Evolutionary conservation across 2,797 vertebrate species (phyloP).

Genomic region (Sylvia borin): DNA sequence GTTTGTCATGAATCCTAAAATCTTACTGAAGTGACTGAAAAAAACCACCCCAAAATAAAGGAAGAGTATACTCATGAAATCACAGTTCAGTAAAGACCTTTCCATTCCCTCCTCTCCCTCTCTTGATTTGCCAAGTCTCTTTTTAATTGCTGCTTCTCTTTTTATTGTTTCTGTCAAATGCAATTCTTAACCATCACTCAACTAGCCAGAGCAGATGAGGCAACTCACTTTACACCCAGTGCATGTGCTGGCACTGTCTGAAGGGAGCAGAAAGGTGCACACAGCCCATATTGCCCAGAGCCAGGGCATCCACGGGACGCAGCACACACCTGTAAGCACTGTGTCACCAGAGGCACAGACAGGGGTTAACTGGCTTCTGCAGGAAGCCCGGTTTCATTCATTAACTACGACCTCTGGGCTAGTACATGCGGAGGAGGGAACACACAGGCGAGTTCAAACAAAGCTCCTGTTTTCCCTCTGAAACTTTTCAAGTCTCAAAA

Average conservation of each 20-base stretch:
- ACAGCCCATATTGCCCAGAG: background rate
- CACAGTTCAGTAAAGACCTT: background rate
- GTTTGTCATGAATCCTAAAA: slow-evolving; percentile 52
- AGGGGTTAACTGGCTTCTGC: background rate
- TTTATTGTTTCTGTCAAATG: background rate
- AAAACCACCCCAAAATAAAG: background rate
- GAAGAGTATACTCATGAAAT: background rate
- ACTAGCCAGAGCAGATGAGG: background rate
- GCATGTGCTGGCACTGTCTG: background rate
- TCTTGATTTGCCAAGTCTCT: background rate
- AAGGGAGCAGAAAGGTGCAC: background rate
- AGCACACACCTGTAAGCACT: background rate
- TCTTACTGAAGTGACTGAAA: slow-evolving; percentile 28
- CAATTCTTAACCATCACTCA: background rate
- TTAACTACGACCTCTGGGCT: slow-evolving; percentile 20
- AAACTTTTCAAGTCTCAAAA: background rate
- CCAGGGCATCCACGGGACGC: background rate
- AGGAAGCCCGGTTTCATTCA: slow-evolving; percentile 51
- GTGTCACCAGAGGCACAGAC: background rate
- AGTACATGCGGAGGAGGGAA: background rate
- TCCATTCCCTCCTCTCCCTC: background rate
- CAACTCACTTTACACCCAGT: background rate
- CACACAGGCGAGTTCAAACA: background rate
- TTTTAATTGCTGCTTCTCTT: background rate
- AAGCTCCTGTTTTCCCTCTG: background rate